Base-by-base conservation (phyloP, 2,797 vertebrate genomes). In the Enteromius treurensis region DNA sequence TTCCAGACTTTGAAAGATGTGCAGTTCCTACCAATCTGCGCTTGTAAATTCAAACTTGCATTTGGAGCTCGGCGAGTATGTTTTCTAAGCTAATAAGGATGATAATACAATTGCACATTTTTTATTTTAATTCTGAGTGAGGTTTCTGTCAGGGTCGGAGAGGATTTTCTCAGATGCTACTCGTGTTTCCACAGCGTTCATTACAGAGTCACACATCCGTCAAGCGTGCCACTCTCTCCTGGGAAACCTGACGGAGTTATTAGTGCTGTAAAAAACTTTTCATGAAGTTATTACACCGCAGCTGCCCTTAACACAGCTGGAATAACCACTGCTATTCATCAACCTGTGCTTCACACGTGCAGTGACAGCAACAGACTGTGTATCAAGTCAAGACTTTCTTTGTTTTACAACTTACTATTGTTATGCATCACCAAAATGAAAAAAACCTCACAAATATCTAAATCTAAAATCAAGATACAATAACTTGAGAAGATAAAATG, bases 201-300 rank as follows among this genome's bases (percentile, higher is more conserved):
- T 80, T 80, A 58, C n/a, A 26, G 49, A 58, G 34, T 60, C 47
- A 40, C 21, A 53, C n/a, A 62, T 68, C 49, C 47, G 42, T 49
- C 78, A 75, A 76, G 40, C 11, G 15, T 26, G 11, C n/a, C 37
- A 14, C 29, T 9, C 29, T 34, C 62, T 49, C 53, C 34, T 21
- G 70, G 60, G 69, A 53, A 76, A 82, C 40, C 11, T 53, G 60
- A 79, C 32, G 23, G 77, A 23, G 42, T 76, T 75, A 82, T 82
- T 82, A 82, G 60, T 34, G 29, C n/a, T 2, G 9, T 82, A 76
- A 75, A 17, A 67, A 82, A 53, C 45, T 53, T 82, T 76, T 76
- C 80, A 82, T 55, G 71, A 76, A 29, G 71, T 67, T 76, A 82
- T 82, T 82, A 76, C 71, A 40, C n/a, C 34, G 23, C 29, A 17